Evolutionary conservation across 2,113 vertebrate species (phyloP), one percentile per base, ranked within the genome.

Genomic region (Daphoenositta chrysoptera): DNA sequence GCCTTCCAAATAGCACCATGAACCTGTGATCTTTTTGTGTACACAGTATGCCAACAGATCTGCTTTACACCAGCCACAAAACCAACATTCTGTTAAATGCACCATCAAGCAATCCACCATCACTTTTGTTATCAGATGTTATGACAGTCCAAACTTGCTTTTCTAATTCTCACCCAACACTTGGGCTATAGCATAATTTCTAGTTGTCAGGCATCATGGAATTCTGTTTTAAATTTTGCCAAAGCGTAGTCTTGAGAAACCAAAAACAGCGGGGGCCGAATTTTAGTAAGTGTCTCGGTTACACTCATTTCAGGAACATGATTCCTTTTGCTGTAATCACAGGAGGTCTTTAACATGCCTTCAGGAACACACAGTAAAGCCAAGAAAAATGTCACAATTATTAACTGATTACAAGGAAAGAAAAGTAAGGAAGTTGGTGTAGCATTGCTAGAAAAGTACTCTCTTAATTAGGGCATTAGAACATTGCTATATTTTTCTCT

Each of bases 351-450:
- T 82, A 94, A 84, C 81, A 61, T 26, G 83, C 83, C 95, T 94
- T 84, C 77, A 87, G 93, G 94, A 77, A 70, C 50, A 87, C 57
- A 66, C 68, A 71, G 80, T 89, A 94, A 94, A 92, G 86, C 47
- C 89, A 81, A 94, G 91, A 93, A 92, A 92, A 97, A 93, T 87
- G 64, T 70, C 89, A 93, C 72, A 51, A 57, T 83, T 95, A 94
- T 88, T 88, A 95, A 54, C 64, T 39, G 40, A 85, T 37, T 77
- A 51, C 58, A 83, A 94, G 89, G 80, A 83, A 57, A 86, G 45
- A 73, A 73, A 94, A 83, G 51, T 30, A 68, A 84, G 84, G 39
- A 66, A 73, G 76, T 40, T 92, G 30, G 40, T 88, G 58, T 31
- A 90, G 54, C 50, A 70, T 24, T 66, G 50, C 56, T 58, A 57